phyloP scores from a whole-genome alignment of 2,797 vertebrate genomes.

The Schizothorax lantsangensis region DNA sequence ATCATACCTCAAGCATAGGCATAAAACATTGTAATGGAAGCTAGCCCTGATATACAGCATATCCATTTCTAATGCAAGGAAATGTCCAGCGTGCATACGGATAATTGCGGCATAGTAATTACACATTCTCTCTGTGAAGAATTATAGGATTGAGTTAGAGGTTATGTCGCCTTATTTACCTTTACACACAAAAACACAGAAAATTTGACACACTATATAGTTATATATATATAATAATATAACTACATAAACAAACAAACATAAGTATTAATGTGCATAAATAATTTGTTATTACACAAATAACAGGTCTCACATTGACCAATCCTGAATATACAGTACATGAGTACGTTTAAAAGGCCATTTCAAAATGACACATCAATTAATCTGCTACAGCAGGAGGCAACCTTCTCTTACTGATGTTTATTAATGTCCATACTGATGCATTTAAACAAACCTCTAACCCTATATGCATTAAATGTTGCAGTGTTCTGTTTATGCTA shows the following conservation, averaged over 20 bases:
- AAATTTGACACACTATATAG: too few species aligned
- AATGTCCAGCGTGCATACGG: neutral
- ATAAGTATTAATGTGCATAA: neutral
- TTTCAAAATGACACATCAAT: neutral
- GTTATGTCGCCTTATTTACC: neutral
- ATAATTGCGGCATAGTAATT: conserved; percentile 20
- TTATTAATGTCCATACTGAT: neutral
- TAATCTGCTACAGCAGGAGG: neutral
- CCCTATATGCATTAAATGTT: neutral
- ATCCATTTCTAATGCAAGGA: conserved; percentile 26
- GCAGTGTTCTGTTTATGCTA: neutral
- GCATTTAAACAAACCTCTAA: neutral
- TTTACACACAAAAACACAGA: neutral
- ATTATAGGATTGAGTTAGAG: neutral
- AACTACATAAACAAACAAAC: too few species aligned
- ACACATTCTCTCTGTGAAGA: neutral
- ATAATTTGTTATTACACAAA: neutral
- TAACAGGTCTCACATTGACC: neutral
- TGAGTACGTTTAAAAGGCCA: neutral
- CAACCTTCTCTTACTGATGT: neutral
- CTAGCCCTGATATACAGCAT: neutral
- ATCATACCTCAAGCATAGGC: neutral
- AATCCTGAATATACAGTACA: neutral
- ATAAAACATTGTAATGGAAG: conserved; percentile 14
- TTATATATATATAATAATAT: too few species aligned